Evolutionary conservation across 2,888 invertebrate species (phyloP), one percentile per base, ranked within the genome.

Genomic region (Mesochorus sp.): DNA sequence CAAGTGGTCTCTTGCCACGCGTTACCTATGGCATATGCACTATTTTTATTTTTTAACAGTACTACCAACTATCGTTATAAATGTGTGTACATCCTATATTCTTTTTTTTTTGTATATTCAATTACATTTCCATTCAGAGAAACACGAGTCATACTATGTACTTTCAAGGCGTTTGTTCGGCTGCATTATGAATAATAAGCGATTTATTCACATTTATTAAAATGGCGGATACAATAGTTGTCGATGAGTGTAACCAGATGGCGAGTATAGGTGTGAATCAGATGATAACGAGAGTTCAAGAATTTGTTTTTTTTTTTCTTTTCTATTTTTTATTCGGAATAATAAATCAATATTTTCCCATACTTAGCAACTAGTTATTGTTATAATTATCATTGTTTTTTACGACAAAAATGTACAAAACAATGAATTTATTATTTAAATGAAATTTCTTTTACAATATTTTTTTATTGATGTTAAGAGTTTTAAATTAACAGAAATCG

Each of bases 211-310:
- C 44, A 3, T 19, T 19, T 19, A 44, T 44, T 19, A 19, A 19
- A 17, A 44, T 44, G 6, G 5, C 3, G 1, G 44, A 17, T 19
- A 10, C 47, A 5, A 51, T 39, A 61, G 37, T 71, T 61, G 2
- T 6, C 37, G 49, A 53, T 57, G 39, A 71, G n/a, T 67, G 62
- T 67, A 57, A 67, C 67, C 67, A 75, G 77, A 67, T 53, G 77
- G 73, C 70, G 57, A n/a, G 1, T 0, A 34, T 8, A n/a, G n/a
- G n/a, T n/a, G n/a, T n/a, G n/a, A n/a, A n/a, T n/a, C n/a, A n/a
- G n/a, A n/a, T n/a, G n/a, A n/a, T n/a, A n/a, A n/a, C n/a, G n/a
- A n/a, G n/a, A n/a, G n/a, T n/a, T n/a, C n/a, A n/a, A n/a, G n/a
- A n/a, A n/a, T n/a, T n/a, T n/a, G n/a, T n/a, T n/a, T n/a, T n/a